Evolutionary conservation across 2,113 vertebrate genomes (phyloP), one percentile per base, ranked within the genome.

Genomic region (Bubo bubo): DNA sequence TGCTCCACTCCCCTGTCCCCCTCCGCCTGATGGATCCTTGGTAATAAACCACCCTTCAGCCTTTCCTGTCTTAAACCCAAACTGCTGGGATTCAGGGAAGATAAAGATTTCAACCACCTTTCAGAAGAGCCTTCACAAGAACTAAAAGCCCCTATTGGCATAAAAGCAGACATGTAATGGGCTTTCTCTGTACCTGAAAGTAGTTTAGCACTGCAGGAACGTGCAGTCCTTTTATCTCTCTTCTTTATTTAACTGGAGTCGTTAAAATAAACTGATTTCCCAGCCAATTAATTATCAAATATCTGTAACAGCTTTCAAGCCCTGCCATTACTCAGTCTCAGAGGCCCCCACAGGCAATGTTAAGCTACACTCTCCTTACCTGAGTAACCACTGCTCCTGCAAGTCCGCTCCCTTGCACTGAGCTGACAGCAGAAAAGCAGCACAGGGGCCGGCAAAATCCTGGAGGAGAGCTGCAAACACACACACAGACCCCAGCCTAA

Each of bases 221-320:
- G 43, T 79, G 67, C 70, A 95, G 68, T 22, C 90, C 41, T 96
- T 97, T 97, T 77, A 85, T 89, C 77, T 97, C 72, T 92, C 79
- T 87, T 88, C 91, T 97, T 96, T 97, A 97, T 96, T 96, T 97
- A 97, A 97, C 91, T 26, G 63, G 74, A 95, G 68, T 95, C 37
- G 4, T 97, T 98, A 96, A 88, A 94, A 88, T 95, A 96, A 96
- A 96, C 94, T 96, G 96, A 95, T 93, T 95, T 91, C 93, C 80
- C 86, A 96, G 83, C 74, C 77, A 94, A 94, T 95, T 97, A 96
- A 95, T 97, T 95, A 97, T 95, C 96, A 97, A 96, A 97, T 97
- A 97, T 91, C 94, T 95, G 93, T 94, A 97, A 91, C 91, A 96
- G 90, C 93, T 96, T 97, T 95, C 97, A 97, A 95, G 81, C 70